Conservation (phyloP, 2,113 vertebrate genomes). For the Platycercus adscitus region DNA sequence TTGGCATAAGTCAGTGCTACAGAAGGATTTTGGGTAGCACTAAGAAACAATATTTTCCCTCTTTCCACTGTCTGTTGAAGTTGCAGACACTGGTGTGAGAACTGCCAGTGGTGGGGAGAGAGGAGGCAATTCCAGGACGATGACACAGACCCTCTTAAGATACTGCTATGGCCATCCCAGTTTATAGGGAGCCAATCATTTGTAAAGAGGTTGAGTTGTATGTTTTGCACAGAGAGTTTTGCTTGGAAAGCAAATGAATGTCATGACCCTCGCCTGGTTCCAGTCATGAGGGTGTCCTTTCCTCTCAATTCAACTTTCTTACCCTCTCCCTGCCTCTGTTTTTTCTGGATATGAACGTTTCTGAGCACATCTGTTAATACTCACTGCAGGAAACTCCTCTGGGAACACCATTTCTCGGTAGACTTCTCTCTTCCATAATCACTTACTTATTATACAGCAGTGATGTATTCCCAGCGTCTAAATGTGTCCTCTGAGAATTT, state of each 20-base stretch:
- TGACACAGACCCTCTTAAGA: neutral
- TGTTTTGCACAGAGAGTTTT: neutral
- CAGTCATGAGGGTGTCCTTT: neutral
- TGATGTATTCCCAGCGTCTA: constrained; percentile 68
- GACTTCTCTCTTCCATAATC: constrained; percentile 51
- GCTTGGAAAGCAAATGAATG: neutral
- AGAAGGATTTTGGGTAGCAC: neutral
- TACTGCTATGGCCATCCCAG: neutral
- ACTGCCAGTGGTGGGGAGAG: accelerated
- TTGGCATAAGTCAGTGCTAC: neutral
- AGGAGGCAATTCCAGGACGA: neutral
- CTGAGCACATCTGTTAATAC: constrained; percentile 70
- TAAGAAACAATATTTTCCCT: accelerated
- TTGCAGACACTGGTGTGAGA: accelerated
- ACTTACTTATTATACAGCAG: constrained; percentile 33
- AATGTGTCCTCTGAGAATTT: constrained; percentile 63
- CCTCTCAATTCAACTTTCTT: neutral
- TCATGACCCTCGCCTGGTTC: neutral
- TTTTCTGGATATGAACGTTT: neutral
- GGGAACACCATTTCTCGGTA: constrained; percentile 38
- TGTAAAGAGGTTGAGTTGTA: neutral
- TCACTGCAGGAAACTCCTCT: constrained; percentile 30
- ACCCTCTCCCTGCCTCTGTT: neutral
- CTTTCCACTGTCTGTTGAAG: neutral
- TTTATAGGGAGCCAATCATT: neutral